These are phyloP conservation scores for Dione juno DNA, from an alignment of 2,888 invertebrate species.

Conservation along the genomic window DNA sequence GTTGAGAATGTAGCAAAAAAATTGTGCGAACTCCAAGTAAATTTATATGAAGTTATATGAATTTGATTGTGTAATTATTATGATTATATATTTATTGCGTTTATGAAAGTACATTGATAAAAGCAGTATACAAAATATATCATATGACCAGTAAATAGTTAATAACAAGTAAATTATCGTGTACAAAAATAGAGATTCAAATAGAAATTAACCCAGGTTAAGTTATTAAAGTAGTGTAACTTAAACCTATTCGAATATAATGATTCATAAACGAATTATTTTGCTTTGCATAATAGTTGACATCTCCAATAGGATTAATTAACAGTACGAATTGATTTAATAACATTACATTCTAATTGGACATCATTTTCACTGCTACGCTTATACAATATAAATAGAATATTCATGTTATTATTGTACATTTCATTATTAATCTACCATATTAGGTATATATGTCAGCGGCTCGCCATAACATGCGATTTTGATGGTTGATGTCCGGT, in stretches of 20 bases:
- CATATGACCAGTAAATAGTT: no score
- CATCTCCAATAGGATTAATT: slow-evolving; percentile 32
- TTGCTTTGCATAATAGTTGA: slow-evolving; percentile 32
- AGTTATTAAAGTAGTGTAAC: not conserved
- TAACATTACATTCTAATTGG: slow-evolving; percentile 24
- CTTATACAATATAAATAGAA: slow-evolving; percentile 5
- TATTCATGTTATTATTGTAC: not conserved
- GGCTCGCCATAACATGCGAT: not conserved
- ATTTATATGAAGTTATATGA: not conserved
- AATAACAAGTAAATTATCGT: no score
- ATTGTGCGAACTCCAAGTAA: not conserved
- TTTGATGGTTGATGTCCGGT: no score
- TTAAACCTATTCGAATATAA: slow-evolving; percentile 2
- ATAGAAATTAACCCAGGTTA: no score
- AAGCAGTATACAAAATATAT: no score
- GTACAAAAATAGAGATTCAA: no score
- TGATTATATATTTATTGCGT: not conserved
- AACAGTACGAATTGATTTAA: slow-evolving; percentile 31
- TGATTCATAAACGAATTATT: slow-evolving; percentile 34
- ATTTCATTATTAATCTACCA: not conserved
- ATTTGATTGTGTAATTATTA: not conserved
- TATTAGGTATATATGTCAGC: not conserved
- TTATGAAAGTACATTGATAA: no score
- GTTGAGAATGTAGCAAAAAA: slow-evolving; percentile 22
- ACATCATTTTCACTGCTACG: slow-evolving; percentile 20